Evolutionary conservation across 92 coral and sea anemone genomes (phyloP).

Genomic region (Phenganax marumi): DNA sequence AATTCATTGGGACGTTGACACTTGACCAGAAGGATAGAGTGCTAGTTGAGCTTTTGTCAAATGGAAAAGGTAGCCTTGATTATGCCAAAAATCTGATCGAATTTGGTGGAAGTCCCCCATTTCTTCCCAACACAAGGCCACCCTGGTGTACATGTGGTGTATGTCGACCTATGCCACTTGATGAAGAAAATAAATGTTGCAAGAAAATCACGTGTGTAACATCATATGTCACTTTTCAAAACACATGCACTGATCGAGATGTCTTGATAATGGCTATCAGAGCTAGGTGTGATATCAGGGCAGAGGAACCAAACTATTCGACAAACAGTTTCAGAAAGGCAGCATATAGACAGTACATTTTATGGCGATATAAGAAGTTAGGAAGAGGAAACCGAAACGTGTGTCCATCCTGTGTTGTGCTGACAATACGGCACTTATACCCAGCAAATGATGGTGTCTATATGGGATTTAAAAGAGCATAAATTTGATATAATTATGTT

Average conservation of each 20-base stretch:
- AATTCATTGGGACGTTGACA: constrained; percentile 42
- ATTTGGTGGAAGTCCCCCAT: constrained; percentile 20
- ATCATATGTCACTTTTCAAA: constrained; percentile 51
- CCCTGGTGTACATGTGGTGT: constrained; percentile 67
- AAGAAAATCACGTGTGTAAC: constrained; percentile 57
- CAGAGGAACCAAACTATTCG: constrained; percentile 56
- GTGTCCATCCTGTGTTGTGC: constrained; percentile 59
- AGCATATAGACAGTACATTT: constrained; percentile 55
- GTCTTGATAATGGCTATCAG: constrained; percentile 56
- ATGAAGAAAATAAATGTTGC: constrained; percentile 60
- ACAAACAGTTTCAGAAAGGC: constrained; percentile 58
- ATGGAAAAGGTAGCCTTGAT: constrained; percentile 60
- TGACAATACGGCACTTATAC: constrained; percentile 46
- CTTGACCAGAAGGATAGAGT: constrained; percentile 39
- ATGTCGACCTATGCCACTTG: constrained; percentile 55
- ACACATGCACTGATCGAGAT: constrained; percentile 54
- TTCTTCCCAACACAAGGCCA: constrained; percentile 32
- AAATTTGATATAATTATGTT: constrained; percentile 2
- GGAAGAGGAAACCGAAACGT: constrained; percentile 63
- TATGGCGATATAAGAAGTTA: constrained; percentile 61
- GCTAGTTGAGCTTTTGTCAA: constrained; percentile 42
- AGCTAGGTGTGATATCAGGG: constrained; percentile 67
- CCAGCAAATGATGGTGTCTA: constrained; percentile 65
- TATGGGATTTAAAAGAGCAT: constrained; percentile 61
- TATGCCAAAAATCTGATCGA: constrained; percentile 44